phyloP scores from a whole-genome alignment of 1,140 invertebrate species.

The Calliopsis andreniformis region DNA sequence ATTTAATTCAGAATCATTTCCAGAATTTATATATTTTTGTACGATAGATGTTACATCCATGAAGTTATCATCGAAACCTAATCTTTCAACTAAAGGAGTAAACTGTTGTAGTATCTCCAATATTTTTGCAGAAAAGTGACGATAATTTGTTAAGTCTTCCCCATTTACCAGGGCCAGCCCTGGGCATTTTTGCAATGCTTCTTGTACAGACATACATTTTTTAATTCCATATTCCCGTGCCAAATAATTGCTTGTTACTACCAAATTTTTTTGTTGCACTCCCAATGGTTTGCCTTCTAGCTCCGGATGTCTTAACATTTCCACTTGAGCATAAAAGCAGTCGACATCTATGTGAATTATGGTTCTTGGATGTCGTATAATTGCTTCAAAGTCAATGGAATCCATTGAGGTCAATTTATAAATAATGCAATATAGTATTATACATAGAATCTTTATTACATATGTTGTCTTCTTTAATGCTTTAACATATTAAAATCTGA shows the following conservation, averaged over 20 bases:
- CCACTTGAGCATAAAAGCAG: conserved; percentile 92
- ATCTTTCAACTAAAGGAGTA: conserved; percentile 87
- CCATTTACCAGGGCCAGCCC: conserved; percentile 87
- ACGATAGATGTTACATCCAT: conserved; percentile 88
- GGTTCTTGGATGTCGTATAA: conserved; percentile 82
- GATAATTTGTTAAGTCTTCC: conserved; percentile 89
- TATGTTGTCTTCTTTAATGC: conserved; percentile 9
- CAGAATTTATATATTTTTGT: conserved; percentile 74
- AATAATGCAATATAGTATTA: conserved; percentile 26
- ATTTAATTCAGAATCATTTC: conserved; percentile 54
- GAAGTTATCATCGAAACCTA: conserved; percentile 91
- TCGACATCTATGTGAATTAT: conserved; percentile 91
- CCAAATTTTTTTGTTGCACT: conserved; percentile 89
- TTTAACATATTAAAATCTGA: conserved; percentile 42
- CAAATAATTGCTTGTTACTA: conserved; percentile 91
- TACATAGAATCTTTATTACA: conserved; percentile 35
- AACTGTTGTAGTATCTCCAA: conserved; percentile 85
- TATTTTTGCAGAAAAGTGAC: conserved; percentile 87
- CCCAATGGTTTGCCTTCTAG: conserved; percentile 86
- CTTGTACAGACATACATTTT: conserved; percentile 88
- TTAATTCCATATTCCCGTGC: conserved; percentile 87
- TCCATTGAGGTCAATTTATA: conserved; percentile 69
- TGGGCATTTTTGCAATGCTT: conserved; percentile 86
- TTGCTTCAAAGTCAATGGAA: conserved; percentile 68
- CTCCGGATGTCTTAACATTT: conserved; percentile 87